Percentiles rank a stretch among this genome's conserved stretches.
Conservation (phyloP, 2,888 invertebrate species). For the Plutella xylostella region DNA sequence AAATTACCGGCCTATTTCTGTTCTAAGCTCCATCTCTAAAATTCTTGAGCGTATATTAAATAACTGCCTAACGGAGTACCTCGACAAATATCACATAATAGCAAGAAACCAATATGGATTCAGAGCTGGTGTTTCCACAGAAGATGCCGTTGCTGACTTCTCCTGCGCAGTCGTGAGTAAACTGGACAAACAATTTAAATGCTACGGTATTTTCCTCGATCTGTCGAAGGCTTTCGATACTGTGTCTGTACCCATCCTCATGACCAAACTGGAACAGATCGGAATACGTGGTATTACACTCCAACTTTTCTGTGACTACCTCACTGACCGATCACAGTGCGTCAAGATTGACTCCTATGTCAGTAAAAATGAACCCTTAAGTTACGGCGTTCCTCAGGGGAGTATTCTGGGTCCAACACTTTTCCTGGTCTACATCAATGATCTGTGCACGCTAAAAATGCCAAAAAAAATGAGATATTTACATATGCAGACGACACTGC, state of each 20-base stretch:
- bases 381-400: background rate
- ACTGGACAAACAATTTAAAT: slow-evolving; percentile 5
- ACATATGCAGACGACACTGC: slow-evolving; percentile 2
- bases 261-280: slow-evolving; percentile 6
- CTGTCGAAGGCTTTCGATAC: slow-evolving; percentile 13
- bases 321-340: background rate
- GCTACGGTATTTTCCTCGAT: slow-evolving; percentile 12
- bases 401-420: slow-evolving; percentile 1
- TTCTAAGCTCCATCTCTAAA: slow-evolving; percentile 7
- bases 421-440: slow-evolving; percentile 2
- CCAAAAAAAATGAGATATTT: background rate
- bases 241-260: slow-evolving; percentile 1
- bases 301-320: slow-evolving; percentile 12
- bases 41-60: slow-evolving; percentile 10
- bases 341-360: background rate
- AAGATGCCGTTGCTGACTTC: slow-evolving; percentile 10
- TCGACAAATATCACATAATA: slow-evolving; percentile 10
- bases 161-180: slow-evolving; percentile 2
- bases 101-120: slow-evolving; percentile 14
- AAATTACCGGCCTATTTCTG: slow-evolving; percentile 9
- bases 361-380: background rate
- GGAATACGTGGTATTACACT: slow-evolving; percentile 11
- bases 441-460: background rate
- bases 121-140: slow-evolving; percentile 10
- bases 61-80: slow-evolving; percentile 1